phyloP scores from a whole-genome alignment of 2,113 vertebrate genomes.

The Laticauda colubrina region DNA sequence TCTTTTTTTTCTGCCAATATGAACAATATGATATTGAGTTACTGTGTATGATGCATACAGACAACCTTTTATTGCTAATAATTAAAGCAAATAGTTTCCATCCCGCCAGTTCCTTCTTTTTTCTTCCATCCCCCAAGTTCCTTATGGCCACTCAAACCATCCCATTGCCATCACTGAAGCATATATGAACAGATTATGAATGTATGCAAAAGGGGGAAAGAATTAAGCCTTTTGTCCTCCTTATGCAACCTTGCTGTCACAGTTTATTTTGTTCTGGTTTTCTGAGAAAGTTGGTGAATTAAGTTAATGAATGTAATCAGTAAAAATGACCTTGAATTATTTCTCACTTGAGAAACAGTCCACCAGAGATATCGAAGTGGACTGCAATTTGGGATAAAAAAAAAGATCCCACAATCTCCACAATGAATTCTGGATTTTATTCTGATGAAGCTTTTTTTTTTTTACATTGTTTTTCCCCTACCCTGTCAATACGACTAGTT shows the following conservation, averaged over 20 bases:
- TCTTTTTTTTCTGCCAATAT: not conserved
- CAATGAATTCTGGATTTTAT: not conserved
- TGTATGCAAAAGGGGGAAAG: not conserved
- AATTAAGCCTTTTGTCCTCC: not conserved
- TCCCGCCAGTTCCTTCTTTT: not conserved
- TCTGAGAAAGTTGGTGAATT: not conserved
- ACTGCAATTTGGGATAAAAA: not conserved
- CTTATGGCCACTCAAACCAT: not conserved
- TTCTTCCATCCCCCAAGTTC: not conserved
- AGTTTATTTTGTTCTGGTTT: not conserved
- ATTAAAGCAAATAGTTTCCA: not conserved
- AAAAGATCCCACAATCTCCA: not conserved
- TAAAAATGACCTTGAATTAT: not conserved
- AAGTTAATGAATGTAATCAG: not conserved
- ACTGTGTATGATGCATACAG: not conserved
- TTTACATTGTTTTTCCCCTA: not conserved
- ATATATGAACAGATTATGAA: not conserved
- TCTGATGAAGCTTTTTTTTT: not conserved
- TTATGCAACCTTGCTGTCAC: not conserved
- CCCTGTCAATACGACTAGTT: not conserved
- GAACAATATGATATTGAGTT: constrained; percentile 1
- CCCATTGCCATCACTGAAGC: not conserved
- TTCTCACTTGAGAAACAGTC: not conserved
- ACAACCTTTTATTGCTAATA: not conserved
- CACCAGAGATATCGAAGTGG: not conserved